Conservation (phyloP, 53 echinoderm and acorn worm genomes). For the Paracentrotus lividus region DNA sequence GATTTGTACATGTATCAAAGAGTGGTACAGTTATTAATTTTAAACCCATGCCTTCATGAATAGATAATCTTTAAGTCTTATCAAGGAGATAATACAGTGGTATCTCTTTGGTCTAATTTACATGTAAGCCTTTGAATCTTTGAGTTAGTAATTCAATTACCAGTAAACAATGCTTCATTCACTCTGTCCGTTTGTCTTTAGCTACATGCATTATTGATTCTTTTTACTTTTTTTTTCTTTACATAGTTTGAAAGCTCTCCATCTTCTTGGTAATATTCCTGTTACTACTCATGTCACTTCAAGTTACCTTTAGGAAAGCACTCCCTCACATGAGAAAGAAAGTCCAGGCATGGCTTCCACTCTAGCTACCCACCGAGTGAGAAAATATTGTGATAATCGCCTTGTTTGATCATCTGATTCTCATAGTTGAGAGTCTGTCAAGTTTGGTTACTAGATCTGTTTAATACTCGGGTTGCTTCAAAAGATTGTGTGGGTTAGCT, state of each 20-base stretch:
- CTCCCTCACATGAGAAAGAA: slow-evolving; percentile 7
- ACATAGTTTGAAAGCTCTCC: background rate
- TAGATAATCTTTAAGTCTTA: too few relatives aligned
- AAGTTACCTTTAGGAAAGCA: background rate
- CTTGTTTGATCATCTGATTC: slow-evolving; percentile 71
- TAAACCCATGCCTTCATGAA: background rate
- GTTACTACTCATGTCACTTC: background rate
- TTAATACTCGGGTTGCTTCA: slow-evolving; percentile 34
- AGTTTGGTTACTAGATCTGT: slow-evolving; percentile 36
- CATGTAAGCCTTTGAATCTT: background rate
- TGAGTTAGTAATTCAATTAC: background rate
- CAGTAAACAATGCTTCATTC: background rate
- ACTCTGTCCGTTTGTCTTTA: too few relatives aligned
- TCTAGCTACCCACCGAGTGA: slow-evolving; percentile 13
- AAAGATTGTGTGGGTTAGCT: background rate
- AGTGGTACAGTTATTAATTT: background rate
- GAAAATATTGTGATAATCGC: slow-evolving; percentile 53
- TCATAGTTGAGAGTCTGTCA: slow-evolving; percentile 49
- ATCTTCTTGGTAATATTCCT: background rate
- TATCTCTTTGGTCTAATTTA: background rate
- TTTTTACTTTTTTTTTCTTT: background rate
- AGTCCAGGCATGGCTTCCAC: slow-evolving; percentile 15
- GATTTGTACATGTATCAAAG: too few relatives aligned
- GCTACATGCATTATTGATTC: background rate
- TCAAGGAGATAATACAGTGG: too few relatives aligned